These are phyloP conservation scores for Cybosia mesomella DNA, from an alignment of 2,888 invertebrate genomes.

Conservation along the genomic window DNA sequence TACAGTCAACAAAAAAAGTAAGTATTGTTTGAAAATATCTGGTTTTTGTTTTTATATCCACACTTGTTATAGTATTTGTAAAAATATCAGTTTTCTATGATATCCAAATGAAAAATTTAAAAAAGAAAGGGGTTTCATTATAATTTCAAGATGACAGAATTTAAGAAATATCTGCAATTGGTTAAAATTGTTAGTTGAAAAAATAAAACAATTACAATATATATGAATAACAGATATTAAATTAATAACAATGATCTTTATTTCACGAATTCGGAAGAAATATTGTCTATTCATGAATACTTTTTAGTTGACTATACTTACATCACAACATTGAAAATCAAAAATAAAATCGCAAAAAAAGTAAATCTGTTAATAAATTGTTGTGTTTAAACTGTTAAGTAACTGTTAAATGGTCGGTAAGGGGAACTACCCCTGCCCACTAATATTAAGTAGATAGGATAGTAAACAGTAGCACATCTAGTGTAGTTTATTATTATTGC, in stretches of 20 bases:
- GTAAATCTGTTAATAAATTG: conserved; percentile 37
- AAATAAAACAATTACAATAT: too few relatives aligned
- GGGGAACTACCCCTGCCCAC: conserved; percentile 45
- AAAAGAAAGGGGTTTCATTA: not conserved
- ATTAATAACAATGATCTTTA: too few relatives aligned
- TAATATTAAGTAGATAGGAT: conserved; percentile 39
- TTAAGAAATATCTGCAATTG: not conserved
- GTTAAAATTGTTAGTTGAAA: too few relatives aligned
- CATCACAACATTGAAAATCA: conserved; percentile 40
- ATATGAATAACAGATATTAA: too few relatives aligned
- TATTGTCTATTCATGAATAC: conserved; percentile 13
- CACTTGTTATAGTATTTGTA: not conserved
- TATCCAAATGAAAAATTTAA: not conserved
- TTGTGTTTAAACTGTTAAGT: conserved; percentile 36
- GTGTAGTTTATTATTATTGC: conserved; percentile 50
- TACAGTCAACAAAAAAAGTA: conserved; percentile 43
- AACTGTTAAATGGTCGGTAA: conserved; percentile 41
- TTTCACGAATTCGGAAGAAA: too few relatives aligned
- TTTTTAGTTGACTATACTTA: conserved; percentile 29
- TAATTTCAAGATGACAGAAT: not conserved
- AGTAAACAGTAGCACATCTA: conserved; percentile 53
- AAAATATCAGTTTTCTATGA: not conserved
- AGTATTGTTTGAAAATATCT: not conserved
- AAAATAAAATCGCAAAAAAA: conserved; percentile 24
- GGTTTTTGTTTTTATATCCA: not conserved